Conservation (phyloP, 2,797 vertebrate genomes). For the Erethizon dorsatum region DNA sequence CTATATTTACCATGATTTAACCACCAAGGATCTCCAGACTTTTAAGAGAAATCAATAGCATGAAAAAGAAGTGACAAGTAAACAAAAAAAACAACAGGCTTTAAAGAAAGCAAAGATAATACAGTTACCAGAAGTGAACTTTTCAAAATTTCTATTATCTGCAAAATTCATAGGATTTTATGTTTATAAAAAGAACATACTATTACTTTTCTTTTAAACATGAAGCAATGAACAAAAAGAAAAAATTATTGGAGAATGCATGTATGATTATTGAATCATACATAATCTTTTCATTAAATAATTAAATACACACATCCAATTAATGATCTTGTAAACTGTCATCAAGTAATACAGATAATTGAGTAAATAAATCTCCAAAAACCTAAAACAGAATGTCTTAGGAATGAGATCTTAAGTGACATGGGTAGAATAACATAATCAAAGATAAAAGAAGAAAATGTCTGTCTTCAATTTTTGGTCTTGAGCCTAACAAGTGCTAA, state of each 20-base stretch:
- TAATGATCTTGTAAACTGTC: neutral
- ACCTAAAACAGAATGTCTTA: neutral
- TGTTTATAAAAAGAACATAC: neutral
- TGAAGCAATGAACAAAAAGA: neutral
- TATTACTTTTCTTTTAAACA: neutral
- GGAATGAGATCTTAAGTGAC: neutral
- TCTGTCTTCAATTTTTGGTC: neutral
- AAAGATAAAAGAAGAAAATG: neutral
- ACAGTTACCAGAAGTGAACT: neutral
- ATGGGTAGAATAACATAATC: neutral
- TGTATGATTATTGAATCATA: neutral
- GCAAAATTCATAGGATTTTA: neutral
- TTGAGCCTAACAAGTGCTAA: neutral
- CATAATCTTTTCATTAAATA: neutral
- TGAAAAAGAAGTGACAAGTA: neutral
- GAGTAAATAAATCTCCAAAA: neutral
- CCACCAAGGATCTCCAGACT: neutral
- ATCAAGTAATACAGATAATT: neutral
- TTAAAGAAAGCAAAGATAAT: neutral
- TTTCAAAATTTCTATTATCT: slow-evolving; percentile 25
- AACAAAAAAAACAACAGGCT: neutral
- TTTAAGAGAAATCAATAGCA: neutral
- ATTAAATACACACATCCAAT: neutral
- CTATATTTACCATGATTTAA: slow-evolving; percentile 20
- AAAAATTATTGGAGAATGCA: neutral